A percentile compares a stretch with the other conserved stretches of the same genome.
Conservation (phyloP, 2,888 invertebrate species). For the Nephrotoma appendiculata region DNA sequence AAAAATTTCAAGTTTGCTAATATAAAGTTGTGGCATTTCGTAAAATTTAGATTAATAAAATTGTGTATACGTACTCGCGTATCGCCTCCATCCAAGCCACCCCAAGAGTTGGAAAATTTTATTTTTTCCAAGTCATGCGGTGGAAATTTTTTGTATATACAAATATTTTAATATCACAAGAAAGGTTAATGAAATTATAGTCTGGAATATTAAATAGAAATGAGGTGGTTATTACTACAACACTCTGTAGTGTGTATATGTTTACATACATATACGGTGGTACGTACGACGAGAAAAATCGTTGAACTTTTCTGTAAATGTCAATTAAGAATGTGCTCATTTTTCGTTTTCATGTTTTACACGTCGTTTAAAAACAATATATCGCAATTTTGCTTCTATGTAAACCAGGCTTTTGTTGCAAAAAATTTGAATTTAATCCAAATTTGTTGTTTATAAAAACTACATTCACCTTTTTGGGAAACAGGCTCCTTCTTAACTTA, state of each 20-base stretch:
- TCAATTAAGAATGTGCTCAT: not conserved
- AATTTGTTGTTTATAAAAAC: too few species aligned
- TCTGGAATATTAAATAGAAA: not conserved
- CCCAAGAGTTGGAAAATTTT: not conserved
- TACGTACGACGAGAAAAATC: not conserved
- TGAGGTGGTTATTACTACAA: not conserved
- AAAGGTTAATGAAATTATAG: not conserved
- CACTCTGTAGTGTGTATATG: not conserved
- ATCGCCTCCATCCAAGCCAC: not conserved
- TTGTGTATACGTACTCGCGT: not conserved
- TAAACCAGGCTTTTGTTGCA: too few species aligned
- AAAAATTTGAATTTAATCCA: too few species aligned
- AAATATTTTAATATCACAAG: not conserved
- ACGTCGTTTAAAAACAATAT: too few species aligned
- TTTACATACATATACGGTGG: not conserved
- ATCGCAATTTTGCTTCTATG: too few species aligned
- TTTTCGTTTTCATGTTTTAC: not conserved
- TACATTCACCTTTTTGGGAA: too few species aligned
- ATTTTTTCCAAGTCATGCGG: not conserved
- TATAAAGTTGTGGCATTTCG: not conserved
- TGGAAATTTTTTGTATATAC: not conserved
- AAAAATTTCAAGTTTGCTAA: not conserved
- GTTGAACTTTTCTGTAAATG: not conserved
- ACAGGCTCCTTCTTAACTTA: too few species aligned
- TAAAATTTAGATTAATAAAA: not conserved